Percentiles rank a stretch among this genome's conserved stretches.
Evolutionary conservation across 1,140 invertebrate genomes (phyloP).

Genomic region (Bacillus rossius): DNA sequence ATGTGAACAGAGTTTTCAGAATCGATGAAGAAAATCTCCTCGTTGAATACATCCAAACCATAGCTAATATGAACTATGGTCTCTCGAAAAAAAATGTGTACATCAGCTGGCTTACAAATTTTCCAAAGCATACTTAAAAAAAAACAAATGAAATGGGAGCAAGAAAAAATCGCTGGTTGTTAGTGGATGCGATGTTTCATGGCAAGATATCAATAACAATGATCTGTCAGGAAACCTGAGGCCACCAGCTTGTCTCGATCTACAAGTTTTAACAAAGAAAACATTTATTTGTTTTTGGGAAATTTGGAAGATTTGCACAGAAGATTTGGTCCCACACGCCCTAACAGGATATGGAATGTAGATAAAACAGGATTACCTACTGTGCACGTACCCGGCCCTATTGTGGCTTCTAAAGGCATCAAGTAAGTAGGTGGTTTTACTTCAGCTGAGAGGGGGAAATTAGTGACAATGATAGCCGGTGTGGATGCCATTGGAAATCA

Average conservation of each 20-base stretch:
- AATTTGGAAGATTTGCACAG: not conserved
- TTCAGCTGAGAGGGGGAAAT: constrained; percentile 32
- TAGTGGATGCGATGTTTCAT: no score
- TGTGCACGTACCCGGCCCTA: constrained; percentile 29
- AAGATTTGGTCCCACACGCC: constrained; percentile 1
- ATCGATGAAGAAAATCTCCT: not conserved
- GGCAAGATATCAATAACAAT: no score
- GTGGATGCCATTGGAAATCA: constrained; percentile 35
- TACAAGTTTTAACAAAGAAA: no score
- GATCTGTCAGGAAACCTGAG: no score
- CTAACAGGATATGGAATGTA: constrained; percentile 34
- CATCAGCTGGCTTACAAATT: no score
- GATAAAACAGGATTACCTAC: no score
- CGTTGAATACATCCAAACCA: not conserved
- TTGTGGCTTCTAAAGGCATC: constrained; percentile 29
- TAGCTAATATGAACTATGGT: constrained; percentile 6
- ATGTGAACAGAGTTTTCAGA: constrained; percentile 1
- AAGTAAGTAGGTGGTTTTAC: constrained; percentile 35
- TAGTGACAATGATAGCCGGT: constrained; percentile 27
- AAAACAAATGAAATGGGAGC: no score
- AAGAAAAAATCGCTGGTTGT: no score
- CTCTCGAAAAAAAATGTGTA: constrained; percentile 3
- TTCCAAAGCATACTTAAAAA: no score
- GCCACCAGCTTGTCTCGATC: no score
- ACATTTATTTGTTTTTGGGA: no score